These are phyloP conservation scores for Molanna angustata DNA, from an alignment of 2,888 invertebrate genomes.

Conservation along the genomic window DNA sequence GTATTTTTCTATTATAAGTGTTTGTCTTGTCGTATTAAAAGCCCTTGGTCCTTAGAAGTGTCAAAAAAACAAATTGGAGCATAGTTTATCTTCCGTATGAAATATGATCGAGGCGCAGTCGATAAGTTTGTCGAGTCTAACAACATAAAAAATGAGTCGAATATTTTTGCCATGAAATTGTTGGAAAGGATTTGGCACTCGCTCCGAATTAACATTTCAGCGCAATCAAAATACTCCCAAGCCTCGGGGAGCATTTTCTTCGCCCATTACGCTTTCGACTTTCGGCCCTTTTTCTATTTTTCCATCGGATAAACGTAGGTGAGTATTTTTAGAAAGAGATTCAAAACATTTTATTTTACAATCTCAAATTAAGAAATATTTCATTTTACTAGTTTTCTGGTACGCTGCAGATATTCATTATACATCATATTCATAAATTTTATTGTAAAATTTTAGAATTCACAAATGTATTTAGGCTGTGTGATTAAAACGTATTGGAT, in stretches of 20 bases:
- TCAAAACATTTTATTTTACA: conserved; percentile 4
- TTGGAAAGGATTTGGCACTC: conserved; percentile 17
- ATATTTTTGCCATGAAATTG: conserved; percentile 17
- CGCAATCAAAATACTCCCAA: conserved; percentile 39
- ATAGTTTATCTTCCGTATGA: too few relatives aligned
- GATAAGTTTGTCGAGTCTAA: conserved; percentile 11
- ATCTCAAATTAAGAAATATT: neutral
- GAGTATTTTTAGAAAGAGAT: neutral
- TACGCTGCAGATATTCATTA: too few relatives aligned
- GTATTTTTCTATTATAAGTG: too few relatives aligned
- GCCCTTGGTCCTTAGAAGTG: too few relatives aligned
- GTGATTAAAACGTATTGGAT: too few relatives aligned
- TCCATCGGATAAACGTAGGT: conserved; percentile 14
- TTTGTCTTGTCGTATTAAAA: too few relatives aligned
- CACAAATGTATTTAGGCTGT: too few relatives aligned
- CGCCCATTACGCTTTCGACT: conserved; percentile 34
- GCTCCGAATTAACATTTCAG: conserved; percentile 38
- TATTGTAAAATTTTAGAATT: too few relatives aligned
- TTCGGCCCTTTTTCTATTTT: conserved; percentile 18
- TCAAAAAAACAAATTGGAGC: too few relatives aligned
- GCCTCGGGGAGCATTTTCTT: conserved; percentile 27
- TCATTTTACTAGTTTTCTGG: too few relatives aligned
- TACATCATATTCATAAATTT: too few relatives aligned
- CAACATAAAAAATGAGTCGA: conserved; percentile 14
- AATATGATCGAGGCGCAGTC: conserved; percentile 8